Evolutionary conservation across 2,797 vertebrate genomes (phyloP).

Genomic region (Alfaro cultratus): DNA sequence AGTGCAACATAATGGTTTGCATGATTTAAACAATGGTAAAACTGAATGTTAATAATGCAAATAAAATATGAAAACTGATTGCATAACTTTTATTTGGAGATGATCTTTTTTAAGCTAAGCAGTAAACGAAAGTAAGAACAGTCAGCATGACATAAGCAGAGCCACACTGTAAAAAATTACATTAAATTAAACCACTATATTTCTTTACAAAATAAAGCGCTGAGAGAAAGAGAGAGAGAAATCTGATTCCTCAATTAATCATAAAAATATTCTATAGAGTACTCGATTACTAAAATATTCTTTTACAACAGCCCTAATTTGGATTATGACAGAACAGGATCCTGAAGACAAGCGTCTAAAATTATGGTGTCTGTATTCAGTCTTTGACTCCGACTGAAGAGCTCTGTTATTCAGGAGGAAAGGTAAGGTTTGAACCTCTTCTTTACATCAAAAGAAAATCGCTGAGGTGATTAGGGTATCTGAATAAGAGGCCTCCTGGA

Average conservation of each 20-base stretch:
- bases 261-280: no score
- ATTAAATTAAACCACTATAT: neutral
- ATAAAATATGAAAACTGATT: neutral
- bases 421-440: neutral
- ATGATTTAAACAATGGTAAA: neutral
- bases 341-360: neutral
- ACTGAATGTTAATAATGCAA: neutral
- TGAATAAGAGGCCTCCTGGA: neutral
- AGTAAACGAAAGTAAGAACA: no score
- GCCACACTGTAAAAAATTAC: neutral
- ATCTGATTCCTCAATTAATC: no score
- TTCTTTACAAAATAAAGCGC: neutral
- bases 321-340: neutral
- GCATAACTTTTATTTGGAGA: no score
- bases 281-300: no score
- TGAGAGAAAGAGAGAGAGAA: neutral
- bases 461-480: neutral
- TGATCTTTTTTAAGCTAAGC: no score
- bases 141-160: no score
- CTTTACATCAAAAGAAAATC: neutral
- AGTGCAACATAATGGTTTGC: neutral
- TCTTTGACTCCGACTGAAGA: neutral
- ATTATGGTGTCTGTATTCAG: neutral
- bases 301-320: neutral
- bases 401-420: neutral